Conservation (phyloP, 2,113 vertebrate genomes). For the Heterochromis multidens region DNA sequence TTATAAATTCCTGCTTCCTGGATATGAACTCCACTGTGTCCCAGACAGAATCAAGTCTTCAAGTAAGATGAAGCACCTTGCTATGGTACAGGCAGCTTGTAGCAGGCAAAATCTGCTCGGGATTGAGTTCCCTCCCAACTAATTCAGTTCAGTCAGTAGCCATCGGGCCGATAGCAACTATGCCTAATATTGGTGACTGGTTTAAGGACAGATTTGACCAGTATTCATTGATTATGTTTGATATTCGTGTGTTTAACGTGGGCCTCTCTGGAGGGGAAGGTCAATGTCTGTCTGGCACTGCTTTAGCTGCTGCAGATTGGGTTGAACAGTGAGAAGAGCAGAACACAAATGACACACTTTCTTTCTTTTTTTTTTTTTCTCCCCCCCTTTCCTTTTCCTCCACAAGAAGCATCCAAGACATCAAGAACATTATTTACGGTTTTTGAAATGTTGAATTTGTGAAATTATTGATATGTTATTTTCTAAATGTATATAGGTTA, state of each 20-base stretch:
- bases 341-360: not conserved
- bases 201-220: not conserved
- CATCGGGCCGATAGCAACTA: not conserved
- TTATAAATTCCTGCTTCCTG: not conserved
- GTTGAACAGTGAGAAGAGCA: conserved; percentile 19
- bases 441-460: conserved; percentile 3
- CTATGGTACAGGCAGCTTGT: not conserved
- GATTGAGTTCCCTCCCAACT: not conserved
- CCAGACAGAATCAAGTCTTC: conserved; percentile 14
- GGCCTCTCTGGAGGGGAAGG: not conserved
- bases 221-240: not conserved
- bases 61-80: not conserved
- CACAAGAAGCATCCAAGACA: not conserved
- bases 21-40: conserved; percentile 12
- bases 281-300: not conserved
- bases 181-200: not conserved
- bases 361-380: no score
- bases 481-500: conserved; percentile 42
- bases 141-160: not conserved
- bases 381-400: not conserved
- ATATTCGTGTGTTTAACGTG: not conserved
- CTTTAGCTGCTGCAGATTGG: conserved; percentile 2
- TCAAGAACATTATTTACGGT: conserved; percentile 11
- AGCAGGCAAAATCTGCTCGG: not conserved
- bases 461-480: not conserved